These are phyloP conservation scores for Aphelenchoides avenae DNA, from an alignment of 1,140 invertebrate species.

Conservation along the genomic window DNA sequence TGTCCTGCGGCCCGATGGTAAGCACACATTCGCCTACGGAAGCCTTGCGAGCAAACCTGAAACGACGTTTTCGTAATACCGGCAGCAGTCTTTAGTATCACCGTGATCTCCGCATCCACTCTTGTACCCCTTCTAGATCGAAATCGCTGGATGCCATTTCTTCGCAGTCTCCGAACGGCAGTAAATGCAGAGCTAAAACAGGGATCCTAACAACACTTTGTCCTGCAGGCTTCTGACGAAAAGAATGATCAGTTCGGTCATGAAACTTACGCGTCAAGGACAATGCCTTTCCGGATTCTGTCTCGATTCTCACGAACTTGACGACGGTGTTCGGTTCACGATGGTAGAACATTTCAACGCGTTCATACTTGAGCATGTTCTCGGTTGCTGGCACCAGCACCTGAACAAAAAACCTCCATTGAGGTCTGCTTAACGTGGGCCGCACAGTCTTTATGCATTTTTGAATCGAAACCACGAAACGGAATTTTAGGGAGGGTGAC, in stretches of 20 bases:
- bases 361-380: slow-evolving; percentile 37
- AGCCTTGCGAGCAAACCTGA: slow-evolving; percentile 45
- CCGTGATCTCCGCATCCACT: slow-evolving; percentile 40
- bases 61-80: background rate
- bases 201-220: background rate
- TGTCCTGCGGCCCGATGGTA: slow-evolving; percentile 18
- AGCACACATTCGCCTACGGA: slow-evolving; percentile 38
- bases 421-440: background rate
- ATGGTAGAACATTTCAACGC: slow-evolving; percentile 48
- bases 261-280: slow-evolving; percentile 36
- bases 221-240: slow-evolving; percentile 14
- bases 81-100: background rate
- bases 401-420: slow-evolving; percentile 3
- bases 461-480: background rate
- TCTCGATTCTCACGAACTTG: slow-evolving; percentile 33
- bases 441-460: background rate
- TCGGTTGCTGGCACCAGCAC: slow-evolving; percentile 41
- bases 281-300: slow-evolving; percentile 36
- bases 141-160: slow-evolving; percentile 20
- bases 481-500: too few relatives aligned
- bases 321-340: slow-evolving; percentile 35
- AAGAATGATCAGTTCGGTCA: background rate
- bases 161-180: slow-evolving; percentile 45
- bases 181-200: slow-evolving; percentile 38
- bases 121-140: slow-evolving; percentile 28